Base-by-base conservation (phyloP, 37 sponge, comb jelly and placozoan genomes). In the Axinella damicornis region DNA sequence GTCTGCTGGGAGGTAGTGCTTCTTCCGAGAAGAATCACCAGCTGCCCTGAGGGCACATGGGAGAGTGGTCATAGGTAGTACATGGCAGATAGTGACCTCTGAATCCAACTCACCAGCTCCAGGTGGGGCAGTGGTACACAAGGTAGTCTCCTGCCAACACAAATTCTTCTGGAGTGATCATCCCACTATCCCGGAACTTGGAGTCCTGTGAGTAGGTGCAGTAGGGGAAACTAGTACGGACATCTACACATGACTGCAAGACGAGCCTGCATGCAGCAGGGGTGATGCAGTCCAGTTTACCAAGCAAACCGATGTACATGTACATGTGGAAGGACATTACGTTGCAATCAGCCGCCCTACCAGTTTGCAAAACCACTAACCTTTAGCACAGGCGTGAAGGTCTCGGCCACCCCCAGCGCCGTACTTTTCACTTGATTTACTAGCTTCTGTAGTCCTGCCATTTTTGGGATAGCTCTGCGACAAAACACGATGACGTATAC, bases 151-250 rank as follows among this genome's bases (percentile, higher is more conserved):
- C 99, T 12, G 99, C 97, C 22, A 79, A 63, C 24, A 99, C 97
- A 89, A 99, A 99, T 91, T 99, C 99, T 9, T 97, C 99, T 33
- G 99, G 94, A 32, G 99, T 99, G 53, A 99, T 81, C 69, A 90
- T 91, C 11, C 99, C 99, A 60, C 85, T 93, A 60, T 96, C 99
- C 73, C 86, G 90, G 85, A 99, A 99, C 68, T 95, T 95, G 65
- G 99, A 97, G 25, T 95, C 95, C 96, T 98, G 85, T 69, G 32
- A 54, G 21, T 53, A 37, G n/a, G 60, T 14, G 59, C n/a, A n/a
- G n/a, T n/a, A n/a, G n/a, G n/a, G n/a, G n/a, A n/a, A n/a, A n/a
- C n/a, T n/a, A n/a, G n/a, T n/a, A n/a, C n/a, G n/a, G n/a, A n/a
- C n/a, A n/a, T n/a, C n/a, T n/a, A n/a, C n/a, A n/a, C n/a, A n/a